These are phyloP conservation scores for Acanthaster planci DNA, from an alignment of 35 echinoderm and acorn worm species.

Conservation along the genomic window DNA sequence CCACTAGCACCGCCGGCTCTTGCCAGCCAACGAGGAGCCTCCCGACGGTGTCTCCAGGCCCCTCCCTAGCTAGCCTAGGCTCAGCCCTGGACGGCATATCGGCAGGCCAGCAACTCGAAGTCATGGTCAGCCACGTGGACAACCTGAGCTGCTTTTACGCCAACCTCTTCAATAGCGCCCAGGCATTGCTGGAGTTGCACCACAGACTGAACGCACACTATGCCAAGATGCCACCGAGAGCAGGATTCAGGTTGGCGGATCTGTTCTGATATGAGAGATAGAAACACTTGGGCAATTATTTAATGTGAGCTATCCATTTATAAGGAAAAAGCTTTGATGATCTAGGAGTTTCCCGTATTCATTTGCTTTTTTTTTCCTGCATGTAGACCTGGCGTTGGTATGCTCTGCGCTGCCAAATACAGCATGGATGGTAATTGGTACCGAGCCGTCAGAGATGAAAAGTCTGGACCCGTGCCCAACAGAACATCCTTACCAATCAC, in stretches of 20 bases:
- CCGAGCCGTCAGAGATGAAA: not conserved
- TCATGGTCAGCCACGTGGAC: not conserved
- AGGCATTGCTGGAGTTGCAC: not conserved
- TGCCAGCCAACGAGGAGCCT: not conserved
- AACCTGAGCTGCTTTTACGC: slow-evolving; percentile 3
- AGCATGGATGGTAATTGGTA: not conserved
- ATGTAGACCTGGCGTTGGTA: not conserved
- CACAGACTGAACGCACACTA: not conserved
- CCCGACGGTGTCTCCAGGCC: not conserved
- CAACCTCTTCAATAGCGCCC: not conserved
- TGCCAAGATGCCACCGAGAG: not conserved
- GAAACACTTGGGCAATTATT: no score
- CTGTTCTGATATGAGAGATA: no score
- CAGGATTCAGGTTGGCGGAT: slow-evolving; percentile 1
- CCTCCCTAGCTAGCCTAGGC: slow-evolving; percentile 16
- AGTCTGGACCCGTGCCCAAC: not conserved
- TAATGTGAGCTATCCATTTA: no score
- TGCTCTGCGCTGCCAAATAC: not conserved
- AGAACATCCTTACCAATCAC: not conserved
- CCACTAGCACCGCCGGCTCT: not conserved
- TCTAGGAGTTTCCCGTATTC: no score
- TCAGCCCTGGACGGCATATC: not conserved
- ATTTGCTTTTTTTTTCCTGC: no score
- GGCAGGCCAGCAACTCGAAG: not conserved
- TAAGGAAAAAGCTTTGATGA: no score